phyloP scores from a whole-genome alignment of 2,888 invertebrate genomes.

The Microdon myrmicae region DNA sequence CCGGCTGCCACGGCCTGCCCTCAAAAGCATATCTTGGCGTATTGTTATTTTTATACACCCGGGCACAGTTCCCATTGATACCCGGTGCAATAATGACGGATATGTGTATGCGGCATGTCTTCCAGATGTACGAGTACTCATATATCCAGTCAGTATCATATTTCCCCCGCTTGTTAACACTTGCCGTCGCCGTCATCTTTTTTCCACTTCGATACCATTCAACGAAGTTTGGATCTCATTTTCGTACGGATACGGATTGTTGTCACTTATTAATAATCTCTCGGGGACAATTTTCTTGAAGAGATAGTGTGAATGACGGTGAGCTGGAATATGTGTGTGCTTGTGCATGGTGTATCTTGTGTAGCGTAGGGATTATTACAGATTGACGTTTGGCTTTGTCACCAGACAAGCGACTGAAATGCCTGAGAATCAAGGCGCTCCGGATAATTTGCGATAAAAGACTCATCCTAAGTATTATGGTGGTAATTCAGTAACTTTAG shows the following conservation, averaged over 20 bases:
- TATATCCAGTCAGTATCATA: slow-evolving; percentile 50
- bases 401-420: slow-evolving; percentile 2
- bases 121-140: too few relatives aligned
- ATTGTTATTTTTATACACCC: slow-evolving; percentile 37
- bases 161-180: slow-evolving; percentile 51
- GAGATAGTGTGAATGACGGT: slow-evolving; percentile 2
- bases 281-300: slow-evolving; percentile 32
- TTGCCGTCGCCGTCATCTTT: slow-evolving; percentile 32
- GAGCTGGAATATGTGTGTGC: too few relatives aligned
- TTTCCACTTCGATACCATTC: slow-evolving; percentile 37
- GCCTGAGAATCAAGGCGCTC: too few relatives aligned
- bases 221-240: slow-evolving; percentile 30
- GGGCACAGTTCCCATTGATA: slow-evolving; percentile 23
- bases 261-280: slow-evolving; percentile 51
- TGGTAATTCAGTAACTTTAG: too few relatives aligned
- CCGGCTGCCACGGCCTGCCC: background rate
- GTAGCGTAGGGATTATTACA: slow-evolving; percentile 49
- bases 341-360: slow-evolving; percentile 33
- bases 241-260: slow-evolving; percentile 41
- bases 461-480: too few relatives aligned
- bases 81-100: slow-evolving; percentile 1
- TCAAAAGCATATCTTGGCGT: slow-evolving; percentile 34
- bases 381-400: slow-evolving; percentile 39
- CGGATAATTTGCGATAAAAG: too few relatives aligned
- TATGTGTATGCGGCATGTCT: slow-evolving; percentile 34